Conservation (phyloP, 2,888 invertebrate species). For the Papilio protenor region DNA sequence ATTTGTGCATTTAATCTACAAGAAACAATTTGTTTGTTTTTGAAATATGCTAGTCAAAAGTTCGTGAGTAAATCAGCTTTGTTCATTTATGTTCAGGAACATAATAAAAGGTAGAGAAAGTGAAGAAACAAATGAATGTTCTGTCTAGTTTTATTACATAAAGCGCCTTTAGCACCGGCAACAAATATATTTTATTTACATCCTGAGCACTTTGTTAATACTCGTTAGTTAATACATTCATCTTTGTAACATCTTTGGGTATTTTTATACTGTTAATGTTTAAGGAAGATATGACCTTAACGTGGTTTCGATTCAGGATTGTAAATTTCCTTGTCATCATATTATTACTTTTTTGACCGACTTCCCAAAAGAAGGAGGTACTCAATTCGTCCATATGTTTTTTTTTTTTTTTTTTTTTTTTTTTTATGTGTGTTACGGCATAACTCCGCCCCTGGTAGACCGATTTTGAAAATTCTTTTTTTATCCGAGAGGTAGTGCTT, state of each 20-base stretch:
- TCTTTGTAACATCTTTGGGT: slow-evolving; percentile 48
- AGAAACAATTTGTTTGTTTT: not conserved
- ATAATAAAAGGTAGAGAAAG: slow-evolving; percentile 1
- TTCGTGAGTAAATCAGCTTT: not conserved
- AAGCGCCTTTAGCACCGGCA: slow-evolving; percentile 34
- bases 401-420: too few species aligned
- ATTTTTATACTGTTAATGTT: not conserved
- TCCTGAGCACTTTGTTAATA: slow-evolving; percentile 62
- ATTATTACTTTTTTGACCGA: too few species aligned
- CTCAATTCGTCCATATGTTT: too few species aligned
- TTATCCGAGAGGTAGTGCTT: too few species aligned
- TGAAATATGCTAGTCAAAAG: not conserved
- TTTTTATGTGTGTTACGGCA: too few species aligned
- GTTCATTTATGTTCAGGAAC: slow-evolving; percentile 3
- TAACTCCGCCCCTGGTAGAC: too few species aligned
- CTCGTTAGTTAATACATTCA: slow-evolving; percentile 72
- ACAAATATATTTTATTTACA: slow-evolving; percentile 65
- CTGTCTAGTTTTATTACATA: slow-evolving; percentile 50
- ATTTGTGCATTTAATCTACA: not conserved
- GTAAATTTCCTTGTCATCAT: not conserved
- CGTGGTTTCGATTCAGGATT: not conserved
- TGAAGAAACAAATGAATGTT: slow-evolving; percentile 50
- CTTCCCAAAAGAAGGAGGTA: too few species aligned
- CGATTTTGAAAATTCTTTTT: too few species aligned
- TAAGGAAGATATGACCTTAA: not conserved